A percentile compares a stretch with the other conserved stretches of the same genome.
These are phyloP conservation scores for Aleiodes leptofemur DNA, from an alignment of 2,888 invertebrate species.

Conservation along the genomic window DNA sequence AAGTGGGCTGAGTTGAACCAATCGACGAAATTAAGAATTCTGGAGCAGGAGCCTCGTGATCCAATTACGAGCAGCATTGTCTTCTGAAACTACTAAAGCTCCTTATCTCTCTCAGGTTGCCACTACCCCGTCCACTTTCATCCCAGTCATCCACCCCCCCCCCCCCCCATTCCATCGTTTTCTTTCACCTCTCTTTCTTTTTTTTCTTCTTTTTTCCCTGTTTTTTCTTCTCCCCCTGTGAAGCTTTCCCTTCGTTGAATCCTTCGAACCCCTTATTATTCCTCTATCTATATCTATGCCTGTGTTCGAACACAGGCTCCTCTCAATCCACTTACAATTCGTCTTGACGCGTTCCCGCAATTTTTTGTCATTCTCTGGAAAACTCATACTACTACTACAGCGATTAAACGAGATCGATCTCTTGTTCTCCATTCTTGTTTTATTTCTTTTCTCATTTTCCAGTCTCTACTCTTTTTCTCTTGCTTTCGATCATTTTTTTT, in stretches of 20 bases:
- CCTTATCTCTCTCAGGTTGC: conserved; percentile 64
- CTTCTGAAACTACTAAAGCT: conserved; percentile 66
- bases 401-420: conserved; percentile 39
- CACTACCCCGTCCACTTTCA: conserved; percentile 54
- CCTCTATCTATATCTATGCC: conserved; percentile 33
- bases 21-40: conserved; percentile 69
- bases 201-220: conserved; percentile 18
- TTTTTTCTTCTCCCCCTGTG: neutral
- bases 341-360: conserved; percentile 39
- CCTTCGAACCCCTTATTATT: conserved; percentile 25
- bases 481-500: conserved; percentile 25
- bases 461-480: conserved; percentile 33
- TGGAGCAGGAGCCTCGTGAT: conserved; percentile 65
- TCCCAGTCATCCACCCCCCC: conserved; percentile 52
- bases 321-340: conserved; percentile 44
- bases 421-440: conserved; percentile 20
- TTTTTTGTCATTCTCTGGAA: conserved; percentile 30
- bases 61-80: conserved; percentile 69
- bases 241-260: conserved; percentile 17
- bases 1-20: conserved; percentile 59
- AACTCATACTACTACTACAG: conserved; percentile 19
- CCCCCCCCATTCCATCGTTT: conserved; percentile 44
- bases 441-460: conserved; percentile 9
- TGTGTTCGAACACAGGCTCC: conserved; percentile 36
- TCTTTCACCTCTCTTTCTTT: conserved; percentile 45